These are phyloP conservation scores for Bombus confusus DNA, from an alignment of 1,140 invertebrate species.

Conservation along the genomic window DNA sequence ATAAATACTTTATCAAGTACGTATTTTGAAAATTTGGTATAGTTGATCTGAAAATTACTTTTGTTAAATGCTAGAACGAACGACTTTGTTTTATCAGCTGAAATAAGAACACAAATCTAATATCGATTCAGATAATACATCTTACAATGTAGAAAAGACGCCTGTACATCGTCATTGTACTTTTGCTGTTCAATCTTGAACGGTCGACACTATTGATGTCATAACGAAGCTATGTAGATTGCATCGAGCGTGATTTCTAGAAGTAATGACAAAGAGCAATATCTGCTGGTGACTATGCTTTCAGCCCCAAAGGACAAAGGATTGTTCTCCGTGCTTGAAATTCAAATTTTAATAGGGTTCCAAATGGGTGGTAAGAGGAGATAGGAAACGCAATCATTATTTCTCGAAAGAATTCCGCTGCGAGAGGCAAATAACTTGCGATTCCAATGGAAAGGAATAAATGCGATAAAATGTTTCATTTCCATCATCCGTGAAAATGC, in stretches of 20 bases:
- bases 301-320: not conserved
- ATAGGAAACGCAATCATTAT: not conserved
- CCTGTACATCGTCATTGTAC: not conserved
- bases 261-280: conserved; percentile 26
- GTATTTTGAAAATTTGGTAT: not conserved
- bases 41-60: not conserved
- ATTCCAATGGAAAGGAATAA: conserved; percentile 17
- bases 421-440: not conserved
- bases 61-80: not conserved
- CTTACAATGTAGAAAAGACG: not conserved
- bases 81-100: not conserved
- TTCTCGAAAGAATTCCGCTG: conserved; percentile 23
- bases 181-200: not conserved
- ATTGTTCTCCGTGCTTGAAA: conserved; percentile 36
- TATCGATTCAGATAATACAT: not conserved
- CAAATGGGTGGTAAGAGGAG: not conserved
- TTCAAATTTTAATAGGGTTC: conserved; percentile 41
- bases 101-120: not conserved
- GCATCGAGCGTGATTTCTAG: conserved; percentile 17
- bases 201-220: no score
- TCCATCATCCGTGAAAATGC: conserved; percentile 3
- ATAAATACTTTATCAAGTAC: not conserved
- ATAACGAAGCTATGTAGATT: conserved; percentile 31
- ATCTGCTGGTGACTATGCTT: conserved; percentile 16
- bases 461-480: conserved; percentile 22